Evolutionary conservation across 2,113 vertebrate species (phyloP), one percentile per base, ranked within the genome.

Genomic region (Pteropus alecto): DNA sequence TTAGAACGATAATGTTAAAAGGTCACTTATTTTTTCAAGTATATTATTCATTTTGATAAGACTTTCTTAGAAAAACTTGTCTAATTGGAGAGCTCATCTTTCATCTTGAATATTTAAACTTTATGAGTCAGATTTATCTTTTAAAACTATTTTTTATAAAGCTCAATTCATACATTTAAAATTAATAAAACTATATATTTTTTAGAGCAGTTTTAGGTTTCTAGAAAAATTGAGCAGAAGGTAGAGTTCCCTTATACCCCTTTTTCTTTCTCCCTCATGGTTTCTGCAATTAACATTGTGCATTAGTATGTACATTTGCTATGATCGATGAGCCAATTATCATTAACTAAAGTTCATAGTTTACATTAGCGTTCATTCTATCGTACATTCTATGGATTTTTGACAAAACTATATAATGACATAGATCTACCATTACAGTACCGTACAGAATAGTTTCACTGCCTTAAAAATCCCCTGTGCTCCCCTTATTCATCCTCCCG

Each of bases 1-100:
- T 18, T 16, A 67, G 13, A 93, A 30, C 70, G 67, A 2, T 74
- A 51, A 24, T 60, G 48, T 88, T 88, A 38, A 28, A 54, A 22
- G 33, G 38, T 87, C 58, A 83, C n/a, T 65, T 77, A 70, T 43
- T 95, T 86, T 95, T 92, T 88, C 33, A 56, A 87, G 26, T 63
- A 26, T 54, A 60, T 51, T 74, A 70, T 60, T 54, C 60, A 90
- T 94, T 90, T 94, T 93, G 46, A 71, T 85, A 94, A 95, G 51
- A 71, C 35, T 56, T 82, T 67, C 33, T 26, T 26, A 86, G 95
- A 84, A 94, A 89, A 35, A 1, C 84, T 92, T 92, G 15, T 73
- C 68, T 86, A 85, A 61, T 48, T 67, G 74, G 58, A 28, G 58
- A 92, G 46, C 54, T 89, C 10, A 60, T 93, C 26, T 56, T 74